Base-by-base conservation (phyloP, 2,113 vertebrate genomes). In the Gulo gulo region DNA sequence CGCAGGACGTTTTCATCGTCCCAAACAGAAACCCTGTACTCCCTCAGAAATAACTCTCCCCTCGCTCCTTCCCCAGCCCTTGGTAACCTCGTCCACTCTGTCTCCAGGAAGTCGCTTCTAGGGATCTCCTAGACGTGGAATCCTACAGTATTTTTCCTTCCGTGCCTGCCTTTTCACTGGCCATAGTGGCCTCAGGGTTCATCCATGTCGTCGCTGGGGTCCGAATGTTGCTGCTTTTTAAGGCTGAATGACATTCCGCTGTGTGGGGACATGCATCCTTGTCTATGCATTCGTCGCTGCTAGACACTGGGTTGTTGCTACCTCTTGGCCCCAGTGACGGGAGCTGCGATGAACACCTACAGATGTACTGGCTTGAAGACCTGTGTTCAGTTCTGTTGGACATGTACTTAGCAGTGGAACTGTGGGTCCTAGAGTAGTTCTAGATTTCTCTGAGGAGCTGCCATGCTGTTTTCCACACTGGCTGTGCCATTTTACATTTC, bases 51-150 rank as follows among this genome's bases (percentile, higher is more conserved):
- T 13, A 20, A 52, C 31, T 36, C 34, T 24, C 36, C 36, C 7
- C 6, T 23, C 4, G 12, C 16, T 18, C n/a, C 63, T 5, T n/a
- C 4, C 15, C 52, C n/a, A 31, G 82, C 63, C 69, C 73, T 24
- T 4, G n/a, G n/a, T 50, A 59, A 39, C 65, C 31, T 34, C 13
- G 5, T 78, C 20, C 7, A 23, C 18, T 8, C 45, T 0, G 12
- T 24, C 39, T 67, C 16, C 2, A 1, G 39, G 78, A n/a, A 20
- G 10, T 3, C 69, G 31, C 47, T 61, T 82, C 86, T n/a, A 0
- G 0, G 16, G 7, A 2, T 39, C 42, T 93, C 18, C 0, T 3
- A 1, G 8, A 2, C 6, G 21, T 47, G 45, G 18, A 31, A 20
- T 47, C 11, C 2, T 1, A 14, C 1, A 2, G 1, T 45, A 20